Conservation (phyloP, 1,140 invertebrate genomes). For the Odontomachus brunneus region DNA sequence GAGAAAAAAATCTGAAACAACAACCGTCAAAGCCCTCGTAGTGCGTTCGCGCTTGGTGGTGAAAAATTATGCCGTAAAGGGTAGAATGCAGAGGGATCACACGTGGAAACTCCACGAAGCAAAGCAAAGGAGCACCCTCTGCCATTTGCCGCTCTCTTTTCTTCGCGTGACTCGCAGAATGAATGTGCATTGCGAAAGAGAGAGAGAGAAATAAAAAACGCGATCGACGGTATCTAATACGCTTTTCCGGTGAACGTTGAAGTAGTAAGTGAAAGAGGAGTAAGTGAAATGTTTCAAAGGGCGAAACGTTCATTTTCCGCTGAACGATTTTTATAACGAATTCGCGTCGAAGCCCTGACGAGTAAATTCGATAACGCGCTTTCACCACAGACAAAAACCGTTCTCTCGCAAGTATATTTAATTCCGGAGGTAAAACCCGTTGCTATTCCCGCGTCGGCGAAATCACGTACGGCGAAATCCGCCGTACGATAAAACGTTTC, state of each 20-base stretch:
- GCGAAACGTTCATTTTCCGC: conserved; percentile 20
- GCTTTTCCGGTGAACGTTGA: background rate
- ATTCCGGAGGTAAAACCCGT: conserved; percentile 31
- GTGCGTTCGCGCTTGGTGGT: conserved; percentile 6
- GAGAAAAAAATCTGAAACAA: conserved; percentile 20
- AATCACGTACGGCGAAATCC: conserved; percentile 39
- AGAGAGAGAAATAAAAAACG: background rate
- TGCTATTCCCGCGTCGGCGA: conserved; percentile 37
- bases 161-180: background rate
- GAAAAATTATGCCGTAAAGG: background rate
- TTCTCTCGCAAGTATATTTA: conserved; percentile 53
- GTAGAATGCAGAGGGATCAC: background rate
- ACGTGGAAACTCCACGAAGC: background rate
- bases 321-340: conserved; percentile 32
- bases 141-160: background rate
- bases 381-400: conserved; percentile 43
- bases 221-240: conserved; percentile 16
- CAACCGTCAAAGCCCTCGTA: background rate
- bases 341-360: conserved; percentile 13
- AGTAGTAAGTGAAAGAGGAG: conserved; percentile 22
- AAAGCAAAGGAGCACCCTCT: background rate
- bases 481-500: conserved; percentile 37
- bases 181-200: background rate
- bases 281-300: conserved; percentile 40
- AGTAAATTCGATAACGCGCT: conserved; percentile 57